Evolutionary conservation across 2,797 vertebrate genomes (phyloP).

Genomic region (Typhlichthys subterraneus): DNA sequence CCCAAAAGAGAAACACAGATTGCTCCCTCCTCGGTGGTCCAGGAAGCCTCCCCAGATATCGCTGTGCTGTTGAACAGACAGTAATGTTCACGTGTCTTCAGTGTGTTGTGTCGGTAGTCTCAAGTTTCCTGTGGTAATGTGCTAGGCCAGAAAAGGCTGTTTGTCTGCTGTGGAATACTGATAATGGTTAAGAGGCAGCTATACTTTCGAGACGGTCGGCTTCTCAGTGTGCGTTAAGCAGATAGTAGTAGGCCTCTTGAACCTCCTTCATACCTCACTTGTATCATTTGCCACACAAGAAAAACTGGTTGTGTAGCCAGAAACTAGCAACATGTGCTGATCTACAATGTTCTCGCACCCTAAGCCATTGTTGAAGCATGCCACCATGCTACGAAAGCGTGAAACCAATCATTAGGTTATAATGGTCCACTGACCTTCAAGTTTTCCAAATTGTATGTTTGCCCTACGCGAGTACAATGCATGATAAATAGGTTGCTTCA

Average conservation of each 20-base stretch:
- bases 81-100: conserved; percentile 18
- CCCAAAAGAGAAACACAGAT: background rate
- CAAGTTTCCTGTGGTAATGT: conserved; percentile 53
- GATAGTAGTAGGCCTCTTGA: background rate
- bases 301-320: conserved; percentile 67
- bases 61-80: conserved; percentile 12
- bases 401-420: background rate
- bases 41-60: conserved; percentile 8
- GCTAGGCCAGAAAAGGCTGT: conserved; percentile 18
- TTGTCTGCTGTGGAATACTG: conserved; percentile 39
- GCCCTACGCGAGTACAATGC: background rate
- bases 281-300: conserved; percentile 41
- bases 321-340: conserved; percentile 45
- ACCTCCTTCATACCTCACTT: background rate
- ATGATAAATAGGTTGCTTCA: conserved; percentile 4
- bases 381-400: conserved; percentile 9
- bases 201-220: conserved; percentile 19
- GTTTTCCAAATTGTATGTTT: conserved; percentile 1
- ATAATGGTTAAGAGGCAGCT: conserved; percentile 16
- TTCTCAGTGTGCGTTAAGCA: background rate
- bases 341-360: conserved; percentile 51
- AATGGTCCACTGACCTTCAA: background rate
- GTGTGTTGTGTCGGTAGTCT: conserved; percentile 26
- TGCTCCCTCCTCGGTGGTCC: conserved; percentile 14
- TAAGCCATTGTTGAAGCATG: conserved; percentile 13